These are phyloP conservation scores for Episyrphus balteatus DNA, from an alignment of 1,140 invertebrate species.

Conservation along the genomic window DNA sequence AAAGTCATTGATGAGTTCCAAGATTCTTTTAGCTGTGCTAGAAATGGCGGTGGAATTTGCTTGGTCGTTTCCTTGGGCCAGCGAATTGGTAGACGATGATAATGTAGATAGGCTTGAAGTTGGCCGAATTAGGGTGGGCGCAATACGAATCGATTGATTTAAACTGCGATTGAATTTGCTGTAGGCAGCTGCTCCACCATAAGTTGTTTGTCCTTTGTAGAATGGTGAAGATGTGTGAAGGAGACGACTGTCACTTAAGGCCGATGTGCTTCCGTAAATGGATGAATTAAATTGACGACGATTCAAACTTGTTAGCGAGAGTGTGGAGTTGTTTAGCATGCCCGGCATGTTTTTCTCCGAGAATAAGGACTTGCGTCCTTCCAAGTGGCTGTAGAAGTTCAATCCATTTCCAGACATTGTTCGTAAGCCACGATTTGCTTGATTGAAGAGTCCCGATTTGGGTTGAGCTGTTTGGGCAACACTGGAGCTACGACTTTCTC, in stretches of 20 bases:
- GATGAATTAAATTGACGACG: conserved; percentile 27
- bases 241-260: conserved; percentile 30
- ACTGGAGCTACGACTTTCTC: conserved; percentile 2
- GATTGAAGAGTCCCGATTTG: conserved; percentile 13
- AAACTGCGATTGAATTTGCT: conserved; percentile 36
- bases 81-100: conserved; percentile 10
- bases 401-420: conserved; percentile 16
- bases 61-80: neutral
- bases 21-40: conserved; percentile 53
- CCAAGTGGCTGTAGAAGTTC: conserved; percentile 27
- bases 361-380: conserved; percentile 30
- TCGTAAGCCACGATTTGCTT: conserved; percentile 6
- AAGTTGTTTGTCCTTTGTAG: conserved; percentile 67
- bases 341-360: conserved; percentile 4
- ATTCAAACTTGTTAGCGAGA: conserved; percentile 24
- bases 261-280: conserved; percentile 33
- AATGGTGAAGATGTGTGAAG: conserved; percentile 51
- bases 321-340: conserved; percentile 26
- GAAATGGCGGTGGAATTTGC: conserved; percentile 31
- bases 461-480: neutral
- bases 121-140: conserved; percentile 11
- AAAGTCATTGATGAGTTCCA: conserved; percentile 61
- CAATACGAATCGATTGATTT: conserved; percentile 1
- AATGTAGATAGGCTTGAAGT: conserved; percentile 19
- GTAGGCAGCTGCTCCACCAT: conserved; percentile 63